Evolutionary conservation across 2,797 vertebrate genomes (phyloP), one percentile per base, ranked within the genome.

Genomic region (Sylvia borin): DNA sequence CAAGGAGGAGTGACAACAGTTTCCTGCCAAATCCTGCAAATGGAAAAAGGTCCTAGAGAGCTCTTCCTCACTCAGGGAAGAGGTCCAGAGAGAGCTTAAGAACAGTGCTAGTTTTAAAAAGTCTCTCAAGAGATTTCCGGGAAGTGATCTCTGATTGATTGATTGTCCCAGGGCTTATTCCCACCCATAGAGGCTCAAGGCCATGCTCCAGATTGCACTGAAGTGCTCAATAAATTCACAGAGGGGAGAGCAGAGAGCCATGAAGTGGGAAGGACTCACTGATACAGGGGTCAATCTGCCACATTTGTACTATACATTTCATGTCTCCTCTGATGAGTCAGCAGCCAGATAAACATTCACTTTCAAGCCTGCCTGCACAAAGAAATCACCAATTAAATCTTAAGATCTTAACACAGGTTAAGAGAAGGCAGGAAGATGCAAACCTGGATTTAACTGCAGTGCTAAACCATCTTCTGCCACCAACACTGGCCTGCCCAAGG

Each of bases 101-200:
- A 27, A 68, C 14, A 47, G 34, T 14, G 18, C 50, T 66, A 51
- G 45, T 32, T 50, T 27, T 3, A 58, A 81, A 77, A 80, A 47
- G 20, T n/a, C 29, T 22, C 29, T 60, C 43, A 48, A 43, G 50
- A 51, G 9, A 13, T 76, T 85, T 91, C 55, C 76, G 36, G 17
- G 55, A 40, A 51, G 22, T 48, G 22, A 65, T 61, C 5, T 16
- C 13, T 42, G 51, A 42, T 64, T 32, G 29, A 54, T 36, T 38
- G 58, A 36, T 72, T 74, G 42, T 36, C 21, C 38, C 31, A 50
- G 51, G n/a, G 25, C 21, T 73, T 58, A 43, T 54, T 43, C 27
- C 76, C 45, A 83, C 0, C 1, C 1, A 2, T 0, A 38, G 75
- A 74, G 7, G 15, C 12, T 16, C 38, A 1, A n/a, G 11, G 12